A percentile compares a stretch with the other conserved stretches of the same genome.
phyloP scores from a whole-genome alignment of 2,888 invertebrate genomes.

The Terebella lapidaria region DNA sequence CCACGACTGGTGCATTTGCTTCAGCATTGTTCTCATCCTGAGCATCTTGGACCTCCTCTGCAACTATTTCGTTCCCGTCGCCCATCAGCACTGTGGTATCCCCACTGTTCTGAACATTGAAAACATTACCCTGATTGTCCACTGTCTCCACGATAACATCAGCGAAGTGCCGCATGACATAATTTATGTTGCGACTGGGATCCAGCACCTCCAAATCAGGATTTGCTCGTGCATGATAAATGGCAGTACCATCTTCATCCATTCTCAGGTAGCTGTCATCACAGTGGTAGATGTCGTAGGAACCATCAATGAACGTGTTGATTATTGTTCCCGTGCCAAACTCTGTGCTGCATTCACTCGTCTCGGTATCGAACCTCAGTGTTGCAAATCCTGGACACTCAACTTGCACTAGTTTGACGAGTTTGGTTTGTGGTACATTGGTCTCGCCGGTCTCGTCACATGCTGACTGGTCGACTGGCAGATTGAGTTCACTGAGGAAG shows the following conservation, averaged over 20 bases:
- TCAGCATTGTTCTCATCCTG: constrained; percentile 21
- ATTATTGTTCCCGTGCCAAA: constrained; percentile 47
- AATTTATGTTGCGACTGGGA: constrained; percentile 36
- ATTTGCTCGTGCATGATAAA: constrained; percentile 30
- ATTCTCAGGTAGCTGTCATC: constrained; percentile 39
- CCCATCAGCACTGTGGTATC: constrained; percentile 29
- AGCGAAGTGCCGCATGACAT: constrained; percentile 44
- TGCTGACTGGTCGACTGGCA: neutral
- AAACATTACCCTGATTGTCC: constrained; percentile 46
- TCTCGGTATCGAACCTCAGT: constrained; percentile 46
- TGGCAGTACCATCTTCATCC: constrained; percentile 30
- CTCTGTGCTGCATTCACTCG: constrained; percentile 46
- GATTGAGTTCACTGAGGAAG: constrained; percentile 33
- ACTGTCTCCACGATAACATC: constrained; percentile 43
- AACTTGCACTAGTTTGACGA: constrained; percentile 44
- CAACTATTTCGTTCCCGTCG: neutral
- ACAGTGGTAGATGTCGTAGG: constrained; percentile 42
- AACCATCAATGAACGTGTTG: constrained; percentile 44
- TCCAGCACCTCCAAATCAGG: constrained; percentile 25
- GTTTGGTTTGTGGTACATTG: constrained; percentile 25
- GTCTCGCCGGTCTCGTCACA: neutral
- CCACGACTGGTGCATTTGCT: neutral
- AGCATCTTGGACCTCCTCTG: neutral
- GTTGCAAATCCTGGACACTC: constrained; percentile 52
- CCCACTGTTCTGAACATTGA: constrained; percentile 47